phyloP scores from a whole-genome alignment of 2,888 invertebrate genomes.

The Philopedon plagiatum region DNA sequence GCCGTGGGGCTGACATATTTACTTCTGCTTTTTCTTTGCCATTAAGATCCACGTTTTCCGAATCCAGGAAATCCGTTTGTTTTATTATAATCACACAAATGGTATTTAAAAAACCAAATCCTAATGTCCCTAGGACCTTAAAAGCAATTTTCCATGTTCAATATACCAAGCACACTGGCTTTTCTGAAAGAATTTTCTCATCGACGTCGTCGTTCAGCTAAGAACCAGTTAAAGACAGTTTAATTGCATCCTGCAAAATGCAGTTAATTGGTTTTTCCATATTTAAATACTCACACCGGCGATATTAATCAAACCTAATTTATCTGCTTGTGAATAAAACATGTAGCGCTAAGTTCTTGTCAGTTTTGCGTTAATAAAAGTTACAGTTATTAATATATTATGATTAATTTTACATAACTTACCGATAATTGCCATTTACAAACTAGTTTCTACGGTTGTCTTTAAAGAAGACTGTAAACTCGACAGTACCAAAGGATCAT shows the following conservation, averaged over 20 bases:
- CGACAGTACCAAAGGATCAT: too few species aligned
- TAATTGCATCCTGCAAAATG: constrained; percentile 56
- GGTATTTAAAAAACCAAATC: too few species aligned
- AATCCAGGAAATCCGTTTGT: too few species aligned
- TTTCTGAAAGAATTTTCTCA: constrained; percentile 29
- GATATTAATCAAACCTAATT: constrained; percentile 56
- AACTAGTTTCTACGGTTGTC: constrained; percentile 53
- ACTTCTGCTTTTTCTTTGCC: too few species aligned
- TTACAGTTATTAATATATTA: constrained; percentile 58
- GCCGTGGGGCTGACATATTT: too few species aligned
- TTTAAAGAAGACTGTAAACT: too few species aligned
- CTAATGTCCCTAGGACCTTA: too few species aligned
- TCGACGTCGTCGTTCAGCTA: constrained; percentile 12
- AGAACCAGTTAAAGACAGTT: constrained; percentile 45
- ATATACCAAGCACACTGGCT: too few species aligned
- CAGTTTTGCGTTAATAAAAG: constrained; percentile 57
- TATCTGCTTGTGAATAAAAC: constrained; percentile 56
- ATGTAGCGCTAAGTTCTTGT: constrained; percentile 58
- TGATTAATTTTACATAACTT: constrained; percentile 59
- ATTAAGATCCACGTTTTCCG: too few species aligned
- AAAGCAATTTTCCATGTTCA: too few species aligned
- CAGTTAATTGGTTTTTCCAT: constrained; percentile 51
- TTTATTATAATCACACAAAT: too few species aligned
- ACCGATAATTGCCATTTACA: constrained; percentile 58
- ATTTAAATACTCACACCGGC: constrained; percentile 51